These are phyloP conservation scores for Brachionus plicatilis DNA, from an alignment of 1,140 invertebrate genomes.

Conservation along the genomic window DNA sequence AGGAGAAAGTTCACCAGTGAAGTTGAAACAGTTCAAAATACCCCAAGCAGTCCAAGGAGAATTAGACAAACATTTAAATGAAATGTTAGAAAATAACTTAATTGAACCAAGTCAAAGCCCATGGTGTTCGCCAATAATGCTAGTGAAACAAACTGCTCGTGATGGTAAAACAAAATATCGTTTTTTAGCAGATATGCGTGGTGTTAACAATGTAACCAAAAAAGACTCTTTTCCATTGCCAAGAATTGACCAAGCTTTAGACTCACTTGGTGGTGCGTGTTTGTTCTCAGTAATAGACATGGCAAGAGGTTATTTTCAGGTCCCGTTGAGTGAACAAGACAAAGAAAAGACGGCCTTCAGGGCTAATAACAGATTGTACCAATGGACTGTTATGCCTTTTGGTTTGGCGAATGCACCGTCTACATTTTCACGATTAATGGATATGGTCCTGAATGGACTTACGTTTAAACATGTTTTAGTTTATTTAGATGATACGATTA, in stretches of 20 bases:
- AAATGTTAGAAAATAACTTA: too few relatives aligned
- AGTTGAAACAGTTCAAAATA: neutral
- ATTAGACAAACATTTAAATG: neutral
- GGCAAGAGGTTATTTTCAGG: neutral
- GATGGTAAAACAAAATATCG: neutral
- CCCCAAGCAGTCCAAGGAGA: neutral
- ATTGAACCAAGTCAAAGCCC: too few relatives aligned
- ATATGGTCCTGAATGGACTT: slow-evolving; percentile 41
- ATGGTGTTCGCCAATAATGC: too few relatives aligned
- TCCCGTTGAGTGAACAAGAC: neutral
- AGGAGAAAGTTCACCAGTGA: neutral
- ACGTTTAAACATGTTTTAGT: neutral
- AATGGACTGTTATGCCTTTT: slow-evolving; percentile 51
- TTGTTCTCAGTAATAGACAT: slow-evolving; percentile 13
- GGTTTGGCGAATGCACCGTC: slow-evolving; percentile 46
- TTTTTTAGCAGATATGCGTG: neutral
- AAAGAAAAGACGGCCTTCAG: neutral
- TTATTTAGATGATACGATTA: slow-evolving; percentile 26
- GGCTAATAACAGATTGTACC: slow-evolving; percentile 37
- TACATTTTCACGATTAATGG: slow-evolving; percentile 49
- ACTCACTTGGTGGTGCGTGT: neutral
- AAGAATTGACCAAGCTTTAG: neutral
- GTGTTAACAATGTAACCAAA: slow-evolving; percentile 3
- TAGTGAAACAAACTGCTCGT: too few relatives aligned
- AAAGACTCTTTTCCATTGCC: slow-evolving; percentile 11